Evolutionary conservation across 2,113 vertebrate species (phyloP).

Genomic region (Aphyosemion australe): DNA sequence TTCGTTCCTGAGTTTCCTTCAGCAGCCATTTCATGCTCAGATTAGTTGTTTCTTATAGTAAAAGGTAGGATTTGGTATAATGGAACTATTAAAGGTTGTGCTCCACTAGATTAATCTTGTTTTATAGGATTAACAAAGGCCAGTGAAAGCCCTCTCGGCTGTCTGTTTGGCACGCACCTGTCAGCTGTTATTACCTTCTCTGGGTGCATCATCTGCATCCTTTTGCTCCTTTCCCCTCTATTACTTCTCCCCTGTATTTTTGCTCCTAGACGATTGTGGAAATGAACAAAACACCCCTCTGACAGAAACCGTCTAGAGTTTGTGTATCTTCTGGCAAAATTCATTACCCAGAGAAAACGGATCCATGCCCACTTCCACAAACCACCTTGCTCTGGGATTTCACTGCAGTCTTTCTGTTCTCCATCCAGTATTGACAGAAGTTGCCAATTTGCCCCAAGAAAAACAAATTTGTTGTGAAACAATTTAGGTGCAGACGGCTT

Average conservation of each 20-base stretch:
- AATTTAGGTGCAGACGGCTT: constrained; percentile 21
- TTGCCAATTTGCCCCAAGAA: constrained; percentile 33
- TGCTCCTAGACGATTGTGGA: constrained; percentile 15
- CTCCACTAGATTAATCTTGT: neutral
- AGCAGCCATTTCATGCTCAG: too few relatives aligned
- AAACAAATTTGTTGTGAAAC: constrained; percentile 14
- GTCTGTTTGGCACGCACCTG: constrained; percentile 20
- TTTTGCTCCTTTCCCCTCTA: constrained; percentile 19
- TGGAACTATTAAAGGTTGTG: neutral
- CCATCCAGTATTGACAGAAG: constrained; percentile 19
- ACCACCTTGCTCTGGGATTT: constrained; percentile 8
- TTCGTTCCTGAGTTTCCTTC: neutral
- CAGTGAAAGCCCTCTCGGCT: constrained; percentile 2
- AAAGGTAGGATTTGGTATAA: neutral
- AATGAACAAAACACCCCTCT: constrained; percentile 29
- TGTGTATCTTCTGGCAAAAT: constrained; percentile 34
- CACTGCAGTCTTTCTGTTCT: neutral
- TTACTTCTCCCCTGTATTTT: constrained; percentile 9
- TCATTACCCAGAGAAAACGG: constrained; percentile 36
- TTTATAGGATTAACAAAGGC: constrained; percentile 17
- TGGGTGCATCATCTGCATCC: constrained; percentile 1
- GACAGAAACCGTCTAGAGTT: constrained; percentile 32
- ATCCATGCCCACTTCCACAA: neutral
- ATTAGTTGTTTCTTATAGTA: too few relatives aligned
- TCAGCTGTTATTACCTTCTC: constrained; percentile 27